phyloP scores from a whole-genome alignment of 2,113 vertebrate species.

The Misgurnus anguillicaudatus region DNA sequence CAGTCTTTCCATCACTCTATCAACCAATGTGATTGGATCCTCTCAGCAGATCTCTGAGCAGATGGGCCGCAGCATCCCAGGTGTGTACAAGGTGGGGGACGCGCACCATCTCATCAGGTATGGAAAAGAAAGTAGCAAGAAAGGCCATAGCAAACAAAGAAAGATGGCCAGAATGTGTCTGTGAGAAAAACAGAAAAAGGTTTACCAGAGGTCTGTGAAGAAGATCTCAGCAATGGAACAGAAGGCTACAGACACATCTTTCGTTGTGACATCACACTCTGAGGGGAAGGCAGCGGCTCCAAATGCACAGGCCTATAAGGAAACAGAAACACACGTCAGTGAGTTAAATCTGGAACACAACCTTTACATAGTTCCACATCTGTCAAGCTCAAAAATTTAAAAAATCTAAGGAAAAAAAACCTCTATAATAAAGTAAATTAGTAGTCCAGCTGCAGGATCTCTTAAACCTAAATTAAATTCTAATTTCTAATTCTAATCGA shows the following conservation, averaged over 20 bases:
- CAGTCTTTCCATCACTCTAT: slow-evolving; percentile 22
- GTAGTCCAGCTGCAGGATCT: too few species aligned
- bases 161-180: neutral
- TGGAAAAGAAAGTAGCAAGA: slow-evolving; percentile 1
- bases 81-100: neutral
- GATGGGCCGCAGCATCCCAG: slow-evolving; percentile 20
- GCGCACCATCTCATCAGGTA: neutral
- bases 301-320: slow-evolving; percentile 55
- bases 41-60: slow-evolving; percentile 31
- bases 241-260: slow-evolving; percentile 77
- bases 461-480: too few species aligned
- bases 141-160: slow-evolving; percentile 9
- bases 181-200: neutral
- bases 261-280: slow-evolving; percentile 61
- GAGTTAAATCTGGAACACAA: too few species aligned
- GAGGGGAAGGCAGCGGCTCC: slow-evolving; percentile 61
- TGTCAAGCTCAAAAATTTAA: too few species aligned
- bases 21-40: slow-evolving; percentile 28
- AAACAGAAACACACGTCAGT: neutral
- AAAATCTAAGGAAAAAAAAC: too few species aligned
- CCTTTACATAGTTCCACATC: too few species aligned
- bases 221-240: slow-evolving; percentile 82
- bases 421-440: too few species aligned
- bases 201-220: slow-evolving; percentile 82
- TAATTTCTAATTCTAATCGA: too few species aligned